Evolutionary conservation across 2,113 vertebrate genomes (phyloP), one percentile per base, ranked within the genome.

Genomic region (Hoplias malabaricus): DNA sequence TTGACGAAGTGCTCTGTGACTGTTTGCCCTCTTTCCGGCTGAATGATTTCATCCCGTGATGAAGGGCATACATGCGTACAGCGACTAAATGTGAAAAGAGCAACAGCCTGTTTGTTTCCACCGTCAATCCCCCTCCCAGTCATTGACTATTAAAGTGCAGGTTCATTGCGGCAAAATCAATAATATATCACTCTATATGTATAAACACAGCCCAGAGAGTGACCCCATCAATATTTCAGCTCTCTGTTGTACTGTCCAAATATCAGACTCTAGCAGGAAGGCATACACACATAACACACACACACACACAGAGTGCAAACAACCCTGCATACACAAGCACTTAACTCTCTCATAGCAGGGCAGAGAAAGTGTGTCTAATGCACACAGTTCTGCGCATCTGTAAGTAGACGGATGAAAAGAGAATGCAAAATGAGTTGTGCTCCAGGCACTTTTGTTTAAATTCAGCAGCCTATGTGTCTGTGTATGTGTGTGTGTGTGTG

Each of bases 111-210:
- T 42, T 59, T 48, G 23, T n/a, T 53, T 73, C 57, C 54, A 16
- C 54, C 54, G 25, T 73, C 34, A n/a, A 66, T 70, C 48, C 66
- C n/a, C 42, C 67, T 65, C 54, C 31, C 34, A 56, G 53, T 21
- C 16, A 63, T 43, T 43, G 59, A 63, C 43, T 57, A 63, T 70
- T 57, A 36, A 13, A 62, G 73, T 63, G 67, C 46, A 66, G 23
- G 8, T 72, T 50, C 21, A 23, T 53, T 14, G 42, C 40, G 42
- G 43, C 27, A 54, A 63, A 63, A 69, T 76, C 73, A 76, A 70
- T 80, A 76, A 70, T 76, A 71, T 38, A 80, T 66, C 72, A 61
- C 43, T 73, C 68, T 73, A 56, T 79, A 78, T 72, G 38, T 40
- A 68, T 48, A 70, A 40, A 78, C 46, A 63, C 23, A 27, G 65